Evolutionary conservation across 2,888 invertebrate genomes (phyloP).

Genomic region (Agapostemon virescens): DNA sequence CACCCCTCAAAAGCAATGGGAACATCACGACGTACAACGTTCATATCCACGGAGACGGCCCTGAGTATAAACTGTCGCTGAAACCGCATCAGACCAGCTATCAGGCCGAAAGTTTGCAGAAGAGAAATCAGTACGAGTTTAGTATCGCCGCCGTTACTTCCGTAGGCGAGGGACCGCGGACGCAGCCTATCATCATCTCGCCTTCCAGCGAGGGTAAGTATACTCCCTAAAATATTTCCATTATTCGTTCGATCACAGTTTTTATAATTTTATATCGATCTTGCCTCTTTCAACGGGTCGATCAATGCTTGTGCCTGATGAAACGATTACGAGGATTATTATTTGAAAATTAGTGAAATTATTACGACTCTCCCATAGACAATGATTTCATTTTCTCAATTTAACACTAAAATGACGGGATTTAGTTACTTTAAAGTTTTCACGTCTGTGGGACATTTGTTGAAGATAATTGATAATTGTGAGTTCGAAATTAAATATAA

Average conservation of each 20-base stretch:
- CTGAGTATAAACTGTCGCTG: constrained; percentile 75
- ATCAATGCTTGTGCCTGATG: too few species aligned
- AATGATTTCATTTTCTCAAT: background rate
- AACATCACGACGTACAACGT: constrained; percentile 78
- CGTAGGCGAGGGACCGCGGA: constrained; percentile 79
- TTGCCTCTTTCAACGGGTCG: too few species aligned
- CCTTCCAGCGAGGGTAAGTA: constrained; percentile 80
- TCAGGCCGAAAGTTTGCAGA: constrained; percentile 77
- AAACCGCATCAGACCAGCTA: constrained; percentile 78
- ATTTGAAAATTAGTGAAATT: background rate
- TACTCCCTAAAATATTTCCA: background rate
- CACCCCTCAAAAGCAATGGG: constrained; percentile 92
- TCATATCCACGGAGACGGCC: constrained; percentile 74
- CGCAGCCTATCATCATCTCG: constrained; percentile 80
- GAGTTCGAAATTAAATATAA: too few species aligned
- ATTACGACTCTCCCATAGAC: background rate
- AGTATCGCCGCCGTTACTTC: constrained; percentile 79
- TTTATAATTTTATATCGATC: too few species aligned
- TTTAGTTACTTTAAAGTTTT: too few species aligned
- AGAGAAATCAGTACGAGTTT: constrained; percentile 80
- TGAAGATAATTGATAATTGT: too few species aligned
- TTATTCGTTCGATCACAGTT: background rate
- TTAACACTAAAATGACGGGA: too few species aligned
- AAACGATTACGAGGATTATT: background rate
- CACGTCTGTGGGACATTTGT: too few species aligned